Conservation (phyloP, 2,888 invertebrate genomes). For the Conops quadrifasciatus region DNA sequence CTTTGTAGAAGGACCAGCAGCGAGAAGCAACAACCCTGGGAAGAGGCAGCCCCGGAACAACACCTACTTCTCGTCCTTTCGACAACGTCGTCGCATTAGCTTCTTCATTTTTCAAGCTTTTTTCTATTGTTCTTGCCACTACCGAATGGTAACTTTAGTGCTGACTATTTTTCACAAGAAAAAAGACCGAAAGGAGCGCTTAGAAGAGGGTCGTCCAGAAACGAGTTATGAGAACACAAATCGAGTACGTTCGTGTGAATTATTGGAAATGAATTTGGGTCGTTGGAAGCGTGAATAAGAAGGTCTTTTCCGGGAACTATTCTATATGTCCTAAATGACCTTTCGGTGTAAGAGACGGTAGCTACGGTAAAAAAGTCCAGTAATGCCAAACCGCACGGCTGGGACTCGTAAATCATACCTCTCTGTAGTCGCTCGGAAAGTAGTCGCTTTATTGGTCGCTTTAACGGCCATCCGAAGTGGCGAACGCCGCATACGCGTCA, state of each 20-base stretch:
- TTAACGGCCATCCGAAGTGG: too few relatives aligned
- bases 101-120: neutral
- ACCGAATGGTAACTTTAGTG: too few relatives aligned
- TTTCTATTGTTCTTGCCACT: neutral
- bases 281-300: neutral
- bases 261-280: conserved; percentile 33
- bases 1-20: conserved; percentile 23
- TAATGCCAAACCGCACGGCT: conserved; percentile 2
- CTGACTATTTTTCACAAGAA: too few relatives aligned
- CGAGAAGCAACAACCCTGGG: too few relatives aligned
- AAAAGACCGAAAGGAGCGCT: too few relatives aligned
- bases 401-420: conserved; percentile 33
- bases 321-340: conserved; percentile 20
- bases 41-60: neutral
- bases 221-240: conserved; percentile 33
- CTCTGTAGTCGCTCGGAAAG: conserved; percentile 13
- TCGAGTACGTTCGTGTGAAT: conserved; percentile 43
- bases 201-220: neutral
- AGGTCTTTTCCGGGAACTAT: neutral
- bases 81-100: neutral
- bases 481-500: too few relatives aligned
- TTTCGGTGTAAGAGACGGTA: conserved; percentile 27
- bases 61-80: neutral
- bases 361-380: neutral
- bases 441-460: too few relatives aligned